Percentiles rank a stretch among this genome's conserved stretches.
Evolutionary conservation across 2,888 invertebrate species (phyloP).

Genomic region (Cactoblastis cactorum): DNA sequence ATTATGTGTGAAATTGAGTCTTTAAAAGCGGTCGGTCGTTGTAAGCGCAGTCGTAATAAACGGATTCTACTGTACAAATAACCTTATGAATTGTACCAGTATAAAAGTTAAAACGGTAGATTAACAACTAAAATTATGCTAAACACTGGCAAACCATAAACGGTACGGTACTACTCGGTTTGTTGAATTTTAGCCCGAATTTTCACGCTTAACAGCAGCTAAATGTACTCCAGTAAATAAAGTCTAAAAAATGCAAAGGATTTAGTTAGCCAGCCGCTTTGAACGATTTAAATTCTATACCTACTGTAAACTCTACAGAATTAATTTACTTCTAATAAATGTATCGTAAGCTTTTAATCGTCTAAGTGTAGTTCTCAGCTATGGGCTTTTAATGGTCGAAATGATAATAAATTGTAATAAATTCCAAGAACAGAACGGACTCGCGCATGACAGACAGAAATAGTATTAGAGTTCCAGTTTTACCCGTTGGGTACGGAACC

Average conservation of each 20-base stretch:
- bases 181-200: slow-evolving; percentile 3
- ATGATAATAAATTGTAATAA: no score
- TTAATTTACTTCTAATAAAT: not conserved
- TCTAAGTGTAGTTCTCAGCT: no score
- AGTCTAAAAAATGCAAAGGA: slow-evolving; percentile 1
- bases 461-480: no score
- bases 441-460: no score
- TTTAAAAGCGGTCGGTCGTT: no score
- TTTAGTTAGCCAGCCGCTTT: not conserved
- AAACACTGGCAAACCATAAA: not conserved
- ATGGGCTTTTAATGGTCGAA: no score
- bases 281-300: not conserved
- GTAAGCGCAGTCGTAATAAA: no score
- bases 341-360: no score
- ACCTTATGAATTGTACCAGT: not conserved
- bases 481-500: no score
- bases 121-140: not conserved
- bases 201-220: slow-evolving; percentile 10
- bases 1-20: no score
- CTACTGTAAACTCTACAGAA: not conserved
- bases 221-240: not conserved
- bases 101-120: not conserved
- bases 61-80: no score
- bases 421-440: no score
- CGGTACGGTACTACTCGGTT: slow-evolving; percentile 1